Percentiles rank a stretch among this genome's conserved stretches.
These are phyloP conservation scores for Meloe dianella DNA, from an alignment of 2,888 invertebrate genomes.

Conservation along the genomic window DNA sequence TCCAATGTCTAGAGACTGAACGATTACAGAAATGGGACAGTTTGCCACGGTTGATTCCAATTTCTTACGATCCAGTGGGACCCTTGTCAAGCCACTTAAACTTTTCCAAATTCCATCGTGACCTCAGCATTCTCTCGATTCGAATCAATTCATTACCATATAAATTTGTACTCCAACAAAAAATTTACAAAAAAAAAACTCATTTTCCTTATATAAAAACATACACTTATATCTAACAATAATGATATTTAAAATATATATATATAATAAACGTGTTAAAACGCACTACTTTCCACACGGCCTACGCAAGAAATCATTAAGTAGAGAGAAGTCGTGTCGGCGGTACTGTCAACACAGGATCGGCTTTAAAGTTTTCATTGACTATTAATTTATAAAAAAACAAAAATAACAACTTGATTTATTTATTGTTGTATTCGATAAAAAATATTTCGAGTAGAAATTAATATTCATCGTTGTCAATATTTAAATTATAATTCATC, in stretches of 20 bases:
- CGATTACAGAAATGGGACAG: constrained; percentile 24
- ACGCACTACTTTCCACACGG: constrained; percentile 34
- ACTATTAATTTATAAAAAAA: background rate
- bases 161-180: background rate
- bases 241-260: constrained; percentile 22
- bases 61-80: constrained; percentile 18
- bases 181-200: too few species aligned
- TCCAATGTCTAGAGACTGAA: constrained; percentile 19
- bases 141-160: constrained; percentile 8
- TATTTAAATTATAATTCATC: background rate
- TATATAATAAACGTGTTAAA: constrained; percentile 32
- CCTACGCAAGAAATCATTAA: constrained; percentile 38
- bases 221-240: too few species aligned
- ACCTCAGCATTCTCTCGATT: constrained; percentile 10
- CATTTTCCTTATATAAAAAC: too few species aligned
- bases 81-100: constrained; percentile 24
- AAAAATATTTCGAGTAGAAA: background rate
- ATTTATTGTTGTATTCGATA: background rate
- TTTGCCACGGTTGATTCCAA: constrained; percentile 21
- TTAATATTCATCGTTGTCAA: constrained; percentile 1
- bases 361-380: background rate
- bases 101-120: constrained; percentile 20
- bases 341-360: constrained; percentile 17
- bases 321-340: constrained; percentile 36
- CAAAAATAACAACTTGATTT: too few species aligned